phyloP scores from a whole-genome alignment of 2,113 vertebrate species.

The Notechis scutatus region DNA sequence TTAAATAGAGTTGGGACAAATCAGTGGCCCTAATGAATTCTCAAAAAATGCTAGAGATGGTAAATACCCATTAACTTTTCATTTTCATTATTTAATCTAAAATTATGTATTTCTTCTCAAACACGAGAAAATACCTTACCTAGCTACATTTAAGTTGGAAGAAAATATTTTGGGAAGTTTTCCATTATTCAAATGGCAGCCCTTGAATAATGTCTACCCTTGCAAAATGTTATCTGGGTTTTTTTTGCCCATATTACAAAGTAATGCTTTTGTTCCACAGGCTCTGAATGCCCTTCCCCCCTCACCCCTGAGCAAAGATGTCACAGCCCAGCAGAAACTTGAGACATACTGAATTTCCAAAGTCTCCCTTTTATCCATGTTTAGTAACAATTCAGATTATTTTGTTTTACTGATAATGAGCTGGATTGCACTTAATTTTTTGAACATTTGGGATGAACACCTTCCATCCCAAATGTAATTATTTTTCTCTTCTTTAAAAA shows the following conservation, averaged over 20 bases:
- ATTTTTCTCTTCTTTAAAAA: neutral
- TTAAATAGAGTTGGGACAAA: neutral
- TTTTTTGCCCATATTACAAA: neutral
- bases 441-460: neutral
- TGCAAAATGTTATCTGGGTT: neutral
- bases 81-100: neutral
- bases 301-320: neutral
- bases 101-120: neutral
- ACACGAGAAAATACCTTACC: neutral
- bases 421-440: neutral
- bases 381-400: neutral
- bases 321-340: neutral
- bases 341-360: neutral
- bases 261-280: neutral
- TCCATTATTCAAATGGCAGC: neutral
- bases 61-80: conserved; percentile 17
- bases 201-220: neutral
- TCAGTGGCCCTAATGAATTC: neutral
- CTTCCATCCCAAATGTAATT: neutral
- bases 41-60: neutral
- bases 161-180: neutral
- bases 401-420: neutral
- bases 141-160: neutral
- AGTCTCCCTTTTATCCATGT: neutral
- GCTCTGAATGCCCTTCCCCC: neutral